These are phyloP conservation scores for Drosophila tropicalis DNA, from an alignment of 1,140 invertebrate genomes.

Conservation along the genomic window DNA sequence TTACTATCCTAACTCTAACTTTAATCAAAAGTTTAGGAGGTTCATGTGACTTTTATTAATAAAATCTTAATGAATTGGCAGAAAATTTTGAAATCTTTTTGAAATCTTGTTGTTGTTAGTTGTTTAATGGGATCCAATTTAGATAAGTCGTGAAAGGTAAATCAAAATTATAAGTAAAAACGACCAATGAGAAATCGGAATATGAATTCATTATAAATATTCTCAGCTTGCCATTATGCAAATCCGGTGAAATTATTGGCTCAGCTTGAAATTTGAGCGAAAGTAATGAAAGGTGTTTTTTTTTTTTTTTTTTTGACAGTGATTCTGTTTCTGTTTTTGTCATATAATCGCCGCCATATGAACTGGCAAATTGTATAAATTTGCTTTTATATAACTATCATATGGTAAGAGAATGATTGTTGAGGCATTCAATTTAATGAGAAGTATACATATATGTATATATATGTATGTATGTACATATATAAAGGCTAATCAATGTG, in stretches of 20 bases:
- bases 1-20: no score
- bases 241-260: conserved; percentile 7
- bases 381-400: conserved; percentile 16
- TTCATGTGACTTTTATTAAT: no score
- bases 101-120: no score
- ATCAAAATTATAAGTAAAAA: background rate
- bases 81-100: no score
- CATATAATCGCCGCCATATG: conserved; percentile 2
- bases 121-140: no score
- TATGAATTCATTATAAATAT: background rate
- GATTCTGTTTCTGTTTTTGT: background rate
- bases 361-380: conserved; percentile 1
- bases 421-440: conserved; percentile 12
- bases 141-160: no score
- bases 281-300: background rate
- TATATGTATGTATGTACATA: background rate
- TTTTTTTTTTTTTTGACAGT: background rate
- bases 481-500: conserved; percentile 30
- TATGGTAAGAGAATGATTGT: conserved; percentile 11
- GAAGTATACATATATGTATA: background rate
- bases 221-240: background rate
- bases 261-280: background rate
- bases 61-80: no score
- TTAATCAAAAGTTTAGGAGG: no score
- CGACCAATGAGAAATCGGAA: background rate